Evolutionary conservation across 2,888 invertebrate genomes (phyloP).

Genomic region (Sminthurinus aureus): DNA sequence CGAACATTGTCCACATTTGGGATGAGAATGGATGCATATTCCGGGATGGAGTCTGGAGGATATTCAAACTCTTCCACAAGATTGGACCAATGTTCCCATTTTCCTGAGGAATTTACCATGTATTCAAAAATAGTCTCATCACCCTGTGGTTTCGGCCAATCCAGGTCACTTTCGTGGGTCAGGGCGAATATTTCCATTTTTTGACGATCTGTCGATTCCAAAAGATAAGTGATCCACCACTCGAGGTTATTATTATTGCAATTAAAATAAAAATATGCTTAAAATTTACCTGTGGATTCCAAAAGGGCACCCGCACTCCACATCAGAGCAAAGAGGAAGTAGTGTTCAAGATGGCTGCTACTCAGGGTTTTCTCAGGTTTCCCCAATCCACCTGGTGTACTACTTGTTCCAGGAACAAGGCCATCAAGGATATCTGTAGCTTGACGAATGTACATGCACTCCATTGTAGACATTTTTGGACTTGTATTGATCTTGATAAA

Average conservation of each 20-base stretch:
- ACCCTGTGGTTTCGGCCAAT: slow-evolving; percentile 80
- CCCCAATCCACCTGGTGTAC: slow-evolving; percentile 64
- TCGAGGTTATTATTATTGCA: too few relatives aligned
- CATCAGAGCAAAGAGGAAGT: slow-evolving; percentile 84
- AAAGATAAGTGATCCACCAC: too few relatives aligned
- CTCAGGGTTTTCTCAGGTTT: slow-evolving; percentile 26
- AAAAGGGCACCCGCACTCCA: slow-evolving; percentile 89
- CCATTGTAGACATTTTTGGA: slow-evolving; percentile 79
- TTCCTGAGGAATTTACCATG: slow-evolving; percentile 74
- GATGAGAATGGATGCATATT: slow-evolving; percentile 82
- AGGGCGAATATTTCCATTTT: slow-evolving; percentile 76
- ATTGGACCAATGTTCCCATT: slow-evolving; percentile 86
- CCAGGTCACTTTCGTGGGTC: slow-evolving; percentile 72
- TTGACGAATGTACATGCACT: slow-evolving; percentile 84
- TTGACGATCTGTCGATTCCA: slow-evolving; percentile 77
- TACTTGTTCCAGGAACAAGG: slow-evolving; percentile 66
- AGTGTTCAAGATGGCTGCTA: slow-evolving; percentile 74
- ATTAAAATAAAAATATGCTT: too few relatives aligned
- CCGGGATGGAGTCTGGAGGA: slow-evolving; percentile 75
- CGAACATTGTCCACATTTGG: slow-evolving; percentile 90
- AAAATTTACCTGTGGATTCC: too few relatives aligned
- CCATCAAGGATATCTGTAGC: slow-evolving; percentile 80
- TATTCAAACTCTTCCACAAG: slow-evolving; percentile 78
- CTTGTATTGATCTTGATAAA: slow-evolving; percentile 74
- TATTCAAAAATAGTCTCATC: slow-evolving; percentile 82